Evolutionary conservation across 37 sponge, comb jelly and placozoan genomes (phyloP).

Genomic region (Axinella damicornis): DNA sequence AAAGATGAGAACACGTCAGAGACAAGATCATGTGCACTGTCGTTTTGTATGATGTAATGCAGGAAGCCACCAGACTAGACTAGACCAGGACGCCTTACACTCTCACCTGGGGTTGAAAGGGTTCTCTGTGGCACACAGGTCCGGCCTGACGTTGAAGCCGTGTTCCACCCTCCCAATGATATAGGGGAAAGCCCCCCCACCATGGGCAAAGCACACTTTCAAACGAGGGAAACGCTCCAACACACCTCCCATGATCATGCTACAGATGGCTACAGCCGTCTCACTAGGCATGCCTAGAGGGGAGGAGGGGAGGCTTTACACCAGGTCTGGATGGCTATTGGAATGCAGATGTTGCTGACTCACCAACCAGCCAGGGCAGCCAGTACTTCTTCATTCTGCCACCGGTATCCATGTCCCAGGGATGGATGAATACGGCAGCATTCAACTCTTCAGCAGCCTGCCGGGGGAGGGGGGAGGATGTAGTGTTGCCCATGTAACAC

Average conservation of each 20-base stretch:
- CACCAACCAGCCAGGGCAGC: conserved; percentile 94
- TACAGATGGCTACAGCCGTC: conserved; percentile 88
- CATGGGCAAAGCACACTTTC: conserved; percentile 93
- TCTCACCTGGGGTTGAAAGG: conserved; percentile 84
- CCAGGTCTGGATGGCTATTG: background rate
- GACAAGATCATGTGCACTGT: no score
- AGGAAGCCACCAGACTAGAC: no score
- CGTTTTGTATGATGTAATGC: no score
- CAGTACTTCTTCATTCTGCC: conserved; percentile 93
- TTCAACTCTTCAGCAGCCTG: conserved; percentile 88
- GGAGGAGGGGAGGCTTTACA: no score
- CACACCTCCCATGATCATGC: conserved; percentile 91
- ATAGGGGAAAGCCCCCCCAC: conserved; percentile 92
- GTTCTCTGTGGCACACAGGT: conserved; percentile 92
- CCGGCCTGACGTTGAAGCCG: conserved; percentile 88
- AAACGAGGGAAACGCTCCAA: conserved; percentile 84
- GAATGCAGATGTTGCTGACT: background rate
- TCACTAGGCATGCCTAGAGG: conserved; percentile 86
- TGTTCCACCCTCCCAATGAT: conserved; percentile 89
- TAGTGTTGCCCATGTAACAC: background rate
- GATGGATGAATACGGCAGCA: conserved; percentile 86
- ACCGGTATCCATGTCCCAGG: conserved; percentile 91
- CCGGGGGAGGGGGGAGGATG: background rate
- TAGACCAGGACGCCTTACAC: background rate
- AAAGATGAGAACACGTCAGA: no score